phyloP scores from a whole-genome alignment of 2,797 vertebrate genomes.

The Poeciliopsis turneri region DNA sequence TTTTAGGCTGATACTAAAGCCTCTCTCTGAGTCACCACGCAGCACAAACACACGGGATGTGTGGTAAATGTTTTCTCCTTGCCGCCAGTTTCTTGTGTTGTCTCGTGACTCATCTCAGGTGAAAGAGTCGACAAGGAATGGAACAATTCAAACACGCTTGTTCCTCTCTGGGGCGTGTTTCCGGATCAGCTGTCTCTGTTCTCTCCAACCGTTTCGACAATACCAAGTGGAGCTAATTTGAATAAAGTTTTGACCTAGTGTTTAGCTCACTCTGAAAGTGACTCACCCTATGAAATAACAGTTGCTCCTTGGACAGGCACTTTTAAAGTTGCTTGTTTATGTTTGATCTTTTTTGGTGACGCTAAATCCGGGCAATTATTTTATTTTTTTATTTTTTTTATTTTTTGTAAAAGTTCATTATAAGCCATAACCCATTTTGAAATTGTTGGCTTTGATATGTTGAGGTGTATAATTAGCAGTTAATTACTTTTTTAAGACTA shows the following conservation, averaged over 20 bases:
- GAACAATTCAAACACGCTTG: neutral
- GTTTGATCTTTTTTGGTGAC: neutral
- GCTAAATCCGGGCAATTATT: neutral
- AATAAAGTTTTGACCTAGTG: neutral
- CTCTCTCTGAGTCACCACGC: constrained; percentile 52
- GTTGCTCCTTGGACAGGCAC: neutral
- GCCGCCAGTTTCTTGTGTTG: constrained; percentile 7
- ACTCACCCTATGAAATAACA: neutral
- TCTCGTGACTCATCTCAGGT: constrained; percentile 51
- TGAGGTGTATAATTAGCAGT: constrained; percentile 6
- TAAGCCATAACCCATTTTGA: neutral
- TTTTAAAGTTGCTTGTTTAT: neutral
- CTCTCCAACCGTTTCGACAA: neutral
- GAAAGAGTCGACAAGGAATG: constrained; percentile 7
- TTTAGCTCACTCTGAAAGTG: neutral
- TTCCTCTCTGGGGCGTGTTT: constrained; percentile 8
- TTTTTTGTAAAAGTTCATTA: neutral
- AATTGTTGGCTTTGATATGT: constrained; percentile 5
- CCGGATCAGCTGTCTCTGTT: neutral
- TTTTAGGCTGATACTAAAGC: constrained; percentile 31
- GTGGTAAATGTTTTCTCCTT: constrained; percentile 3
- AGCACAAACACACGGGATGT: neutral
- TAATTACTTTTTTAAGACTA: neutral
- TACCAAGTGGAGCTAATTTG: neutral
- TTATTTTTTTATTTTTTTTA: neutral